A percentile compares a stretch with the other conserved stretches of the same genome.
Conservation (phyloP, 2,888 invertebrate species). For the Dinocampus coccinellae region DNA sequence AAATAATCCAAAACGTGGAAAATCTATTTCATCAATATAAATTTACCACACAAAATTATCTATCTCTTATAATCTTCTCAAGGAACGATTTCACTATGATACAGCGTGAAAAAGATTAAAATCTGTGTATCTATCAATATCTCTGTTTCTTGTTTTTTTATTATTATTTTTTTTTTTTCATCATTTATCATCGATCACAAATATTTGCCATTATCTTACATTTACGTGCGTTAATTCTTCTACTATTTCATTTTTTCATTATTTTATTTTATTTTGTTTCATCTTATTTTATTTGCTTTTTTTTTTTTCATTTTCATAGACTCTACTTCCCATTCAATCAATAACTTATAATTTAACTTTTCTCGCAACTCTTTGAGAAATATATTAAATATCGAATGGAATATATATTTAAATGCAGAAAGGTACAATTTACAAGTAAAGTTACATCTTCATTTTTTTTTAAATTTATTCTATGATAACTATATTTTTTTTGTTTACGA, state of each 20-base stretch:
- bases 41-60: conserved; percentile 33
- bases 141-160: background rate
- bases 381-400: background rate
- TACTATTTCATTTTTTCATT: background rate
- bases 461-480: conserved; percentile 18
- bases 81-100: background rate
- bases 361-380: background rate
- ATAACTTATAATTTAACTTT: background rate
- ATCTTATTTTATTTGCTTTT: too few relatives aligned
- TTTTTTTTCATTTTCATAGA: background rate
- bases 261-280: too few relatives aligned
- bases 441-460: conserved; percentile 36
- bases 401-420: conserved; percentile 33
- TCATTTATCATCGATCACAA: background rate
- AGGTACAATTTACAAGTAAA: conserved; percentile 46
- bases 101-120: conserved; percentile 6
- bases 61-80: background rate
- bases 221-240: background rate
- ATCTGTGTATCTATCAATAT: background rate
- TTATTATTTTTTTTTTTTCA: too few relatives aligned
- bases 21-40: conserved; percentile 26
- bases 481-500: conserved; percentile 14
- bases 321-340: background rate
- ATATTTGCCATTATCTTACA: background rate
- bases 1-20: conserved; percentile 44